These are phyloP conservation scores for Sebastolobus alascanus DNA, from an alignment of 2,797 vertebrate genomes.

Conservation along the genomic window DNA sequence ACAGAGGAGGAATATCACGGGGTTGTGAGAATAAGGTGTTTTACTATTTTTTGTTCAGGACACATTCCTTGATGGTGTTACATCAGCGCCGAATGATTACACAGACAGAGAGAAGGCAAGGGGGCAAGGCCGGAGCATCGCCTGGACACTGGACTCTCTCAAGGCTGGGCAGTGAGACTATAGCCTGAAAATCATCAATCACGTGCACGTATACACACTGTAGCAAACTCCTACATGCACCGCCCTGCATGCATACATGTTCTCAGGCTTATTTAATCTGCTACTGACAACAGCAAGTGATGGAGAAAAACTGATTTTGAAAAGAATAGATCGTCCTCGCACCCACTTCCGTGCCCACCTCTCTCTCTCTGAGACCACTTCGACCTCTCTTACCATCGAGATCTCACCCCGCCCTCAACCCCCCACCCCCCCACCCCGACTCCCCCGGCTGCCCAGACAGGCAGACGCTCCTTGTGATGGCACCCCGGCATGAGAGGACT, in stretches of 20 bases:
- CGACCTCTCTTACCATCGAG: conserved; percentile 27
- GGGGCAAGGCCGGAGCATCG: conserved; percentile 27
- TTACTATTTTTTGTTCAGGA: conserved; percentile 33
- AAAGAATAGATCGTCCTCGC: not conserved
- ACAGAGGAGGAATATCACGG: conserved; percentile 52
- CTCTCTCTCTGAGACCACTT: conserved; percentile 26
- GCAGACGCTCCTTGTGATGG: conserved; percentile 85
- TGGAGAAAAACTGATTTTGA: not conserved
- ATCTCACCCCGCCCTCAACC: conserved; percentile 1
- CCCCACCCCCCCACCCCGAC: conserved; percentile 3
- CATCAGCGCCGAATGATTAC: conserved; percentile 28
- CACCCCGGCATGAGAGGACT: conserved; percentile 83
- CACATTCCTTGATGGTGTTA: conserved; percentile 51
- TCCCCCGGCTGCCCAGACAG: conserved; percentile 78
- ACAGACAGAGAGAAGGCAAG: conserved; percentile 24
- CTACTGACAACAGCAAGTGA: not conserved
- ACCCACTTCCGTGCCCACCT: not conserved
- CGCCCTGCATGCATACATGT: not conserved
- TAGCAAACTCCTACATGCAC: not conserved
- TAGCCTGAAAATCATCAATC: no score
- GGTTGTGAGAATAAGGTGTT: conserved; percentile 41
- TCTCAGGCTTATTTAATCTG: conserved; percentile 15
- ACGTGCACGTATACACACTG: not conserved
- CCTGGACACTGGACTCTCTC: conserved; percentile 52
- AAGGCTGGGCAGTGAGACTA: conserved; percentile 21